Evolutionary conservation across 2,797 vertebrate genomes (phyloP).

Genomic region (Streptopelia turtur): DNA sequence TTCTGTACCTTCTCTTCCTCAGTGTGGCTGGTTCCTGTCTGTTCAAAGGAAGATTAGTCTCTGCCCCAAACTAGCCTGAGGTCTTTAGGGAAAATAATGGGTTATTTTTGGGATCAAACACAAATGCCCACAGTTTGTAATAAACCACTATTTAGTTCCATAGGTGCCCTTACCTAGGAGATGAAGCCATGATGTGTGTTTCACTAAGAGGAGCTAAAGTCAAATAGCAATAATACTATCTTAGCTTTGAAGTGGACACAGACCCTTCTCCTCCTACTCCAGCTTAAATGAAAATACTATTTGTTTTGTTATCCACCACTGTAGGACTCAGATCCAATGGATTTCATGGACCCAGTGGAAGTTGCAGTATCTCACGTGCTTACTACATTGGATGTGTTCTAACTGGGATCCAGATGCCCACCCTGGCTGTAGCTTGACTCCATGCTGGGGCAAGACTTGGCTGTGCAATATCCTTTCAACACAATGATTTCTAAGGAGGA

Average conservation of each 20-base stretch:
- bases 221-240: neutral
- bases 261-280: neutral
- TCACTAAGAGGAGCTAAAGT: neutral
- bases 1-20: neutral
- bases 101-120: neutral
- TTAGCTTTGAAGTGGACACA: neutral
- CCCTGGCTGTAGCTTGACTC: neutral
- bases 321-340: neutral
- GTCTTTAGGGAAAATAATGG: neutral
- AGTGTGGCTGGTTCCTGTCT: fast-evolving
- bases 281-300: neutral
- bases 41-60: neutral
- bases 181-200: neutral
- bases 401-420: neutral
- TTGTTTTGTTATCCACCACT: neutral
- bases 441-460: neutral
- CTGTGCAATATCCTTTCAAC: neutral
- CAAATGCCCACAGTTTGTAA: neutral
- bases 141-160: neutral
- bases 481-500: fast-evolving
- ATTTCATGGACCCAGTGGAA: neutral
- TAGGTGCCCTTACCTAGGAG: neutral
- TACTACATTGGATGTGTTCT: fast-evolving
- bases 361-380: neutral
- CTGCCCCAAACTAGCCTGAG: neutral